Conservation (phyloP, 1,140 invertebrate genomes). For the Carcinoscorpius rotundicauda region DNA sequence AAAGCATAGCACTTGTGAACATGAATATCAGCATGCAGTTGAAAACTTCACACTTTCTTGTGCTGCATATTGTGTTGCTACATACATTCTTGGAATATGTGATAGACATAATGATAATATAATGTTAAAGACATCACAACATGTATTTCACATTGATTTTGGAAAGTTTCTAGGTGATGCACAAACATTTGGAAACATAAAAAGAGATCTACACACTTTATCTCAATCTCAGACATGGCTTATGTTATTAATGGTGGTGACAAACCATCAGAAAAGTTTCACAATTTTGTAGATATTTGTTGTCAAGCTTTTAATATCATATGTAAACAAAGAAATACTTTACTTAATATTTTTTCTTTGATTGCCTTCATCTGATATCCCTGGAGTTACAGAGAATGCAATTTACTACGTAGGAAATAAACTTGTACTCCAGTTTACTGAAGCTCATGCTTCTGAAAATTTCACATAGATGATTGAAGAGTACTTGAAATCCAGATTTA, state of each 20-base stretch:
- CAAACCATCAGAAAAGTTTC: conserved; percentile 80
- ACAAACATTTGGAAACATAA: conserved; percentile 90
- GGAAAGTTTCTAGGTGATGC: conserved; percentile 97
- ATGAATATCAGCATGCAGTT: conserved; percentile 78
- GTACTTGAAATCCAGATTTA: conserved; percentile 53
- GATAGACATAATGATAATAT: conserved; percentile 99
- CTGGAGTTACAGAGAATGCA: conserved; percentile 79
- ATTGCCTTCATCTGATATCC: conserved; percentile 87
- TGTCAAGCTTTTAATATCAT: conserved; percentile 94
- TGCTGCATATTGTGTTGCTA: conserved; percentile 95
- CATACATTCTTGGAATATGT: conserved; percentile 94
- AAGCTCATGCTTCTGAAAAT: conserved; percentile 82
- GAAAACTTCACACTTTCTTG: conserved; percentile 66
- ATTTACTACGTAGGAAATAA: conserved; percentile 84
- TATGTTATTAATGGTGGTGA: conserved; percentile 98
- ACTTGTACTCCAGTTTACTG: conserved; percentile 74
- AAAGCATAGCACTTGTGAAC: conserved; percentile 89
- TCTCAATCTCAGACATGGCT: conserved; percentile 95
- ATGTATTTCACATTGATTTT: conserved; percentile 98
- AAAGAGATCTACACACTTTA: conserved; percentile 92
- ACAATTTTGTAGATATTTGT: conserved; percentile 93
- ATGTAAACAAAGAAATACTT: conserved; percentile 76
- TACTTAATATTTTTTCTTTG: conserved; percentile 84
- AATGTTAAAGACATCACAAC: conserved; percentile 94
- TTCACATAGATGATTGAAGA: conserved; percentile 81